These are phyloP conservation scores for Tichodroma muraria DNA, from an alignment of 2,113 vertebrate genomes.

Conservation along the genomic window DNA sequence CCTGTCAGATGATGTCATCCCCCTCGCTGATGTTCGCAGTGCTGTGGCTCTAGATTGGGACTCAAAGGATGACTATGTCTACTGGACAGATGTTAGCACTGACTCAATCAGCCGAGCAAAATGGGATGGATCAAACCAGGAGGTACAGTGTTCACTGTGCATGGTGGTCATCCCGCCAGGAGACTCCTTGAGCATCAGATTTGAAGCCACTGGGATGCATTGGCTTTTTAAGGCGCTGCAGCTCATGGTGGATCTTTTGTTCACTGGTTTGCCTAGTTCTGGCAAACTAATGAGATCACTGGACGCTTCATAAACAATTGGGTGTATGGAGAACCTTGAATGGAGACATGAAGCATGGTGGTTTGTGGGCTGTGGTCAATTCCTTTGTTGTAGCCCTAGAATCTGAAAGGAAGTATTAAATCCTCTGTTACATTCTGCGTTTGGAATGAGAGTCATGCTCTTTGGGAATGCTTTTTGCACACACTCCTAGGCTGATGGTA, in stretches of 20 bases:
- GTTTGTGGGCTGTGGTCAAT: background rate
- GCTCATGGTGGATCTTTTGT: background rate
- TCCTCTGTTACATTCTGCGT: background rate
- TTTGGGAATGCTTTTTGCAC: background rate
- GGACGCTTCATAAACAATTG: background rate
- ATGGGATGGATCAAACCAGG: conserved; percentile 92
- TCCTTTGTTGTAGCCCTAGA: background rate
- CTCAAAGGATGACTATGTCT: conserved; percentile 86
- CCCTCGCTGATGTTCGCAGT: conserved; percentile 93
- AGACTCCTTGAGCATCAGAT: background rate
- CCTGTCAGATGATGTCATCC: conserved; percentile 95
- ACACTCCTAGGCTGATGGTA: background rate
- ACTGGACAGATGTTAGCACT: conserved; percentile 97
- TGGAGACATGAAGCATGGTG: background rate
- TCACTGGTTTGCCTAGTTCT: background rate
- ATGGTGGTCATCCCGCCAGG: background rate
- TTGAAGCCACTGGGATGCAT: background rate
- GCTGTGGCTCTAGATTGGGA: conserved; percentile 98
- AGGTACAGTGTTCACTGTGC: conserved; percentile 72
- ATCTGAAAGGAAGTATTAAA: background rate
- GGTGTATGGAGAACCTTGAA: background rate
- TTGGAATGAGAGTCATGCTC: background rate
- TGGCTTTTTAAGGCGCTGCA: background rate
- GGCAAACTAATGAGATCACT: background rate
- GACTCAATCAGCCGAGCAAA: conserved; percentile 97